Evolutionary conservation across 2,113 vertebrate genomes (phyloP).

Genomic region (Cheirogaleus medius): DNA sequence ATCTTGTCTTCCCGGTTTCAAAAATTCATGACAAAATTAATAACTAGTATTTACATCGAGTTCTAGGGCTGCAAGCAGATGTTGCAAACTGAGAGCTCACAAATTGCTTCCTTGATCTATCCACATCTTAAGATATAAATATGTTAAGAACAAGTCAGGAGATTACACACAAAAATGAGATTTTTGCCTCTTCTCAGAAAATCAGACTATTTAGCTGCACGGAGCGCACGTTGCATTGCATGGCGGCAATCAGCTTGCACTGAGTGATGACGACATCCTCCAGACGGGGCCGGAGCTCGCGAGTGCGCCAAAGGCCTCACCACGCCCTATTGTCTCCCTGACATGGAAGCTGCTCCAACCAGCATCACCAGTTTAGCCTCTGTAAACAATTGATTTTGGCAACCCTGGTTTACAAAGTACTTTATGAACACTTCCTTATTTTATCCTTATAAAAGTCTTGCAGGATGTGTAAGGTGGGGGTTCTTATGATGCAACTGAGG

Average conservation of each 20-base stretch:
- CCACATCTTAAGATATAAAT: background rate
- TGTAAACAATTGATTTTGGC: background rate
- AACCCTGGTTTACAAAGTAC: background rate
- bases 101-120: background rate
- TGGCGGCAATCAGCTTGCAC: background rate
- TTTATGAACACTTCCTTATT: background rate
- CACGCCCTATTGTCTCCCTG: background rate
- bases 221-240: background rate
- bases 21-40: background rate
- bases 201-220: background rate
- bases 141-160: background rate
- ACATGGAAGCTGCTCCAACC: background rate
- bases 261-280: accelerated
- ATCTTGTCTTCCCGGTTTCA: background rate
- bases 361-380: background rate
- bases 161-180: background rate
- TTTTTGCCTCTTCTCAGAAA: background rate
- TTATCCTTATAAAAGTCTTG: background rate
- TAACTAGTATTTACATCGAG: background rate
- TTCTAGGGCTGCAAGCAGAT: background rate
- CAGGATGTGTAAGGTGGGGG: background rate
- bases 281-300: background rate
- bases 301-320: background rate
- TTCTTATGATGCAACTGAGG: background rate
- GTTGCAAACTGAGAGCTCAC: background rate